Evolutionary conservation across 2,888 invertebrate genomes (phyloP).

Genomic region (Coremacera marginata): DNA sequence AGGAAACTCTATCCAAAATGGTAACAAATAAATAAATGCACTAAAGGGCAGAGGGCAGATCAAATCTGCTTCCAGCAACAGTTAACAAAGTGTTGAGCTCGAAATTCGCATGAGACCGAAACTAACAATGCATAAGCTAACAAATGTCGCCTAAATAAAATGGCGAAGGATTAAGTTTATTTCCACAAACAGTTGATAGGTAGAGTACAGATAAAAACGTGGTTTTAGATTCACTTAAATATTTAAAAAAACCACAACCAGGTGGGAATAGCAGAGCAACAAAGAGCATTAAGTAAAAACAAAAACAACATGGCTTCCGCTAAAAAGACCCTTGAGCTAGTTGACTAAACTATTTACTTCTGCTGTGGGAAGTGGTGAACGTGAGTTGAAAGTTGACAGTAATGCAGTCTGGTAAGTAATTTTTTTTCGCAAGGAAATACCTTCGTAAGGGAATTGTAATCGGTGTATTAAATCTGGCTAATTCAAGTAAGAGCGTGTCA

Average conservation of each 20-base stretch:
- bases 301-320: not conserved
- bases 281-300: not conserved
- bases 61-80: conserved; percentile 12
- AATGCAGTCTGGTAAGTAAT: not conserved
- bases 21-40: no score
- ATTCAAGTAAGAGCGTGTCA: no score
- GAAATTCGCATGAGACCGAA: conserved; percentile 17
- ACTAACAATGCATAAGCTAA: conserved; percentile 8
- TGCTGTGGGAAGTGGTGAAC: no score
- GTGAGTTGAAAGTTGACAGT: not conserved
- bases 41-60: not conserved
- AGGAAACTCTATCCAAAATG: no score
- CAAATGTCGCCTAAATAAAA: conserved; percentile 25
- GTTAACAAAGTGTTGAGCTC: conserved; percentile 28
- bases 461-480: no score
- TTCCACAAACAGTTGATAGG: not conserved
- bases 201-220: not conserved
- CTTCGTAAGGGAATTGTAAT: no score
- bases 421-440: not conserved
- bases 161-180: conserved; percentile 31
- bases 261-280: not conserved
- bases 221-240: not conserved
- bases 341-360: not conserved
- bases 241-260: not conserved
- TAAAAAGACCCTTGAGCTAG: not conserved